phyloP scores from a whole-genome alignment of 2,113 vertebrate species.

The Perccottus glenii region DNA sequence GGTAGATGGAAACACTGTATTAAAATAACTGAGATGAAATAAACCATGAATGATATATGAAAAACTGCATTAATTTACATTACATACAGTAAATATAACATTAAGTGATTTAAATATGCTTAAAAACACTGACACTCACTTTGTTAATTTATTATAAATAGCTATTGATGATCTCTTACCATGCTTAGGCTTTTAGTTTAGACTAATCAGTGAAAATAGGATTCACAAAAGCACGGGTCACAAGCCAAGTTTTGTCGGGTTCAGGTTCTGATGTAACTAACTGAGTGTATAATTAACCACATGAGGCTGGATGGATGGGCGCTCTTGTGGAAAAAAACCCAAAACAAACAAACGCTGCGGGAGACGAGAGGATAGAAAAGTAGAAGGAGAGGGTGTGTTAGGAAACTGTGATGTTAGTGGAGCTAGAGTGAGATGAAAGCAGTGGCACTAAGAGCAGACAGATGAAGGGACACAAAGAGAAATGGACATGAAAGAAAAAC shows the following conservation, averaged over 20 bases:
- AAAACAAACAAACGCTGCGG: slow-evolving; percentile 5
- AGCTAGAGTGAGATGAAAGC: neutral
- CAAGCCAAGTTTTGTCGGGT: neutral
- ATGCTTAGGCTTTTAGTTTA: neutral
- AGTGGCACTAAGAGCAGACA: slow-evolving; percentile 31
- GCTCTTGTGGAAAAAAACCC: slow-evolving; percentile 1
- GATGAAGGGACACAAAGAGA: slow-evolving; percentile 40
- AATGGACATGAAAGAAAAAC: slow-evolving; percentile 30
- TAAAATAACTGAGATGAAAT: too few species aligned
- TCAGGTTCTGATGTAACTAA: neutral
- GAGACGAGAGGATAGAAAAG: neutral
- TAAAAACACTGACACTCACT: neutral
- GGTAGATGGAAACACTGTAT: too few species aligned
- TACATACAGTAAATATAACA: too few species aligned
- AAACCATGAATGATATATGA: too few species aligned
- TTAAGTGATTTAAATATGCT: neutral
- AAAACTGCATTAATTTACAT: too few species aligned
- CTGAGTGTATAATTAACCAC: slow-evolving; percentile 3
- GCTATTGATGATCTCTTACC: too few species aligned
- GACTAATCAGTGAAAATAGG: neutral
- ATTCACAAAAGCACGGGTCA: neutral
- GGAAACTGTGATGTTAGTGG: neutral
- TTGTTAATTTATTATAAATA: neutral
- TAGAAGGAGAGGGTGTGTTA: neutral
- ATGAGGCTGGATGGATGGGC: neutral